These are phyloP conservation scores for Tenualosa ilisha DNA, from an alignment of 2,797 vertebrate species.

Conservation along the genomic window DNA sequence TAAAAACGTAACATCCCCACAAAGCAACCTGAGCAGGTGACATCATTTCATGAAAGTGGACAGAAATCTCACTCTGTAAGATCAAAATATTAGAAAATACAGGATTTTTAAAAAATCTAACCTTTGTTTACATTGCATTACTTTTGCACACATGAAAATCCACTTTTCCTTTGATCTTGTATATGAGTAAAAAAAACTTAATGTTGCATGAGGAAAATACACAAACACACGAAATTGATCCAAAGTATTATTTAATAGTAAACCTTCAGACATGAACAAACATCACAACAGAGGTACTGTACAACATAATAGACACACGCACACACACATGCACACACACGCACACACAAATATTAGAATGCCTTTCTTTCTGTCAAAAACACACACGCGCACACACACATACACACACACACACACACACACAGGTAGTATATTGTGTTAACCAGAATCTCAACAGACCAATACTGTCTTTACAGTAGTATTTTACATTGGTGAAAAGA, in stretches of 20 bases:
- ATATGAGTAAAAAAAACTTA: not conserved
- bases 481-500: not conserved
- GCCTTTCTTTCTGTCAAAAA: not conserved
- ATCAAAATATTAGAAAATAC: too few relatives aligned
- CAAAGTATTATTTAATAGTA: slow-evolving; percentile 20
- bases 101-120: not conserved
- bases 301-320: slow-evolving; percentile 6
- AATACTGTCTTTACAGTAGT: not conserved
- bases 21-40: not conserved
- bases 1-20: not conserved
- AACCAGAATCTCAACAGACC: not conserved
- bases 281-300: slow-evolving; percentile 21
- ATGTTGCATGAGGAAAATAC: not conserved
- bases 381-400: not conserved
- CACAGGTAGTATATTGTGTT: slow-evolving; percentile 21
- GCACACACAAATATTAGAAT: slow-evolving; percentile 11
- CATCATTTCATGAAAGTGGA: not conserved
- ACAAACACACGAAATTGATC: not conserved
- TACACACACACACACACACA: slow-evolving; percentile 17
- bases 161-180: not conserved
- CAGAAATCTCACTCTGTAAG: not conserved
- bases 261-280: slow-evolving; percentile 18
- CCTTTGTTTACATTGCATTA: not conserved
- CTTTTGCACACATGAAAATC: not conserved
- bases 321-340: not conserved